Percentiles rank a stretch among this genome's conserved stretches.
Evolutionary conservation across 2,888 invertebrate genomes (phyloP).

Genomic region (Idaea biselata): DNA sequence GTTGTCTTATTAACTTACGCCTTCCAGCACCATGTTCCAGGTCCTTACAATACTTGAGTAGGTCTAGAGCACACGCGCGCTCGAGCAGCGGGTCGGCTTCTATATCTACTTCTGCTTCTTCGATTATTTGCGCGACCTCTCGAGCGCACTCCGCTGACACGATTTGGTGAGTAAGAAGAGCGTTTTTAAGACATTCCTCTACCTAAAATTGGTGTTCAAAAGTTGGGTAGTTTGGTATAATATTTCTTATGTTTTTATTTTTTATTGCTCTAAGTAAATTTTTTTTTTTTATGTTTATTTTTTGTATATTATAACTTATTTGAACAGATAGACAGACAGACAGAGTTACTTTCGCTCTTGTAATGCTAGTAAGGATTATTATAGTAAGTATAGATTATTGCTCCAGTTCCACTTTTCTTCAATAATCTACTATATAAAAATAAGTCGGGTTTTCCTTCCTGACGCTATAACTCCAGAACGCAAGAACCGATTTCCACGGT

Average conservation of each 20-base stretch:
- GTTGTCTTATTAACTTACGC: conserved; percentile 88
- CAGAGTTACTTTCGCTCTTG: too few relatives aligned
- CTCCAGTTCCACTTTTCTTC: too few relatives aligned
- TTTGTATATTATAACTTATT: too few relatives aligned
- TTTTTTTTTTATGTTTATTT: too few relatives aligned
- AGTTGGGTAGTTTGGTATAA: neutral
- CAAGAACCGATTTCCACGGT: too few relatives aligned
- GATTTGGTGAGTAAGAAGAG: conserved; percentile 86
- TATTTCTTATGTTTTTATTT: neutral
- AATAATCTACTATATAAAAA: too few relatives aligned
- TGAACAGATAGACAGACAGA: too few relatives aligned
- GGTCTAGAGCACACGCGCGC: conserved; percentile 92
- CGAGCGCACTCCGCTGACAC: conserved; percentile 87
- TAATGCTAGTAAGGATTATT: too few relatives aligned
- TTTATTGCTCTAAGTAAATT: too few relatives aligned
- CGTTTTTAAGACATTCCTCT: conserved; percentile 95
- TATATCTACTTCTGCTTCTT: conserved; percentile 95
- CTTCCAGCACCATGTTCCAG: conserved; percentile 94
- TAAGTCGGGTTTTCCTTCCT: too few relatives aligned
- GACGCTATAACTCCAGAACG: too few relatives aligned
- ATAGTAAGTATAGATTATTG: too few relatives aligned
- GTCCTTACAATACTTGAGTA: conserved; percentile 88
- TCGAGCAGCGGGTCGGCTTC: conserved; percentile 96
- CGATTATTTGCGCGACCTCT: conserved; percentile 93
- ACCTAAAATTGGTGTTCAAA: conserved; percentile 60